These are phyloP conservation scores for Corbicula japonica DNA, from an alignment of 2,888 invertebrate genomes.

Conservation along the genomic window DNA sequence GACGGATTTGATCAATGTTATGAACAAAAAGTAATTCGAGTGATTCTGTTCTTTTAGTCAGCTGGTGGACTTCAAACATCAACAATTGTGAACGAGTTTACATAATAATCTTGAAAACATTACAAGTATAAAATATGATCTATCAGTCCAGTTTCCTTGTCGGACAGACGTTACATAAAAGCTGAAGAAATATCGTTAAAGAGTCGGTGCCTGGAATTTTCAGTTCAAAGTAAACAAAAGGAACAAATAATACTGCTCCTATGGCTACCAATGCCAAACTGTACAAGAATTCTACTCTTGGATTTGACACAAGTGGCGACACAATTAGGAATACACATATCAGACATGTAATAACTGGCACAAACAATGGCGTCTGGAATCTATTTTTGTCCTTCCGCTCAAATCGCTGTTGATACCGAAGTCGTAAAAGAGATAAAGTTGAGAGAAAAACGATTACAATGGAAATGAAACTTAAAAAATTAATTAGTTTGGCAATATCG, in stretches of 20 bases:
- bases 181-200: conserved; percentile 33
- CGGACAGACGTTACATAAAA: conserved; percentile 40
- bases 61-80: no score
- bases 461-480: conserved; percentile 24
- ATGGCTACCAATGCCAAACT: conserved; percentile 40
- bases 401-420: conserved; percentile 7
- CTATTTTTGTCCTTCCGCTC: not conserved
- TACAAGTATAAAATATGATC: no score
- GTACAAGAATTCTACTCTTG: conserved; percentile 62
- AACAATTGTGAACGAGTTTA: no score
- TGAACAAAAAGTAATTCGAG: no score
- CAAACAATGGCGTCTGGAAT: conserved; percentile 47
- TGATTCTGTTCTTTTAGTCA: no score
- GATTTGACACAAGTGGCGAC: conserved; percentile 54
- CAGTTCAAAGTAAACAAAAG: conserved; percentile 55
- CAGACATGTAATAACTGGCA: conserved; percentile 44
- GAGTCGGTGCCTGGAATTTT: conserved; percentile 35
- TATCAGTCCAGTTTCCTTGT: conserved; percentile 26
- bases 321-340: conserved; percentile 59
- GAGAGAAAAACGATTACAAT: conserved; percentile 9
- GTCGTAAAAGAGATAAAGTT: conserved; percentile 17
- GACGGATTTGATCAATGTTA: no score
- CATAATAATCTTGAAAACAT: no score
- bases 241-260: conserved; percentile 57
- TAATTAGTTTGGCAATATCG: conserved; percentile 17